phyloP scores from a whole-genome alignment of 2,113 vertebrate species.

The Montifringilla adamsi region DNA sequence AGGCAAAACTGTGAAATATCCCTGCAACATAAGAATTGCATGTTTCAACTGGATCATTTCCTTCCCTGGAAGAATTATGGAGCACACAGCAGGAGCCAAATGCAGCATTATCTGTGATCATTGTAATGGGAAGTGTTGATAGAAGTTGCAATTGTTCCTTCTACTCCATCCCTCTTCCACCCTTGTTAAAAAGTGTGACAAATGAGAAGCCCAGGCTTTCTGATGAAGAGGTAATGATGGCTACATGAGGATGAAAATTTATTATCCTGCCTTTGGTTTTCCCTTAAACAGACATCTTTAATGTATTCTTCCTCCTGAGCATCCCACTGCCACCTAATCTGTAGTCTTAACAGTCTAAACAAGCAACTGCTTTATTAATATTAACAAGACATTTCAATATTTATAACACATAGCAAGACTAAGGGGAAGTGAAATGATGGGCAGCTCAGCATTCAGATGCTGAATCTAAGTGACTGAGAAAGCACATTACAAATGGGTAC shows the following conservation, averaged over 20 bases:
- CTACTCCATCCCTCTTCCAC: background rate
- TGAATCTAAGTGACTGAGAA: background rate
- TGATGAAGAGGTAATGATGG: background rate
- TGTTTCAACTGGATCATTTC: background rate
- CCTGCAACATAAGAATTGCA: background rate
- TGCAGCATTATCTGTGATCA: background rate
- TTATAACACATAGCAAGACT: background rate
- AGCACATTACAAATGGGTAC: background rate
- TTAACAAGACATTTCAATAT: background rate
- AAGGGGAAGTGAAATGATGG: background rate
- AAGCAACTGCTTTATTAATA: background rate
- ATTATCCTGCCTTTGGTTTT: background rate
- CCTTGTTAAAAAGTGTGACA: background rate
- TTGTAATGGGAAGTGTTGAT: background rate
- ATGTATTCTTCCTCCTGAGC: background rate
- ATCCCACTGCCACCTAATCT: background rate
- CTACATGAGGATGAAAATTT: background rate
- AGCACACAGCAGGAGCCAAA: background rate
- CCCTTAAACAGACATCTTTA: background rate
- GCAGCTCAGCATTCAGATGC: background rate
- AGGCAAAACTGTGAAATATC: background rate
- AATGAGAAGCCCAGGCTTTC: background rate
- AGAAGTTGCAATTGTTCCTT: background rate
- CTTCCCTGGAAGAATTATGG: background rate
- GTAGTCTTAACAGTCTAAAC: background rate